A percentile compares a stretch with the other conserved stretches of the same genome.
Evolutionary conservation across 2,113 vertebrate genomes (phyloP).

Genomic region (Eleginops maclovinus): DNA sequence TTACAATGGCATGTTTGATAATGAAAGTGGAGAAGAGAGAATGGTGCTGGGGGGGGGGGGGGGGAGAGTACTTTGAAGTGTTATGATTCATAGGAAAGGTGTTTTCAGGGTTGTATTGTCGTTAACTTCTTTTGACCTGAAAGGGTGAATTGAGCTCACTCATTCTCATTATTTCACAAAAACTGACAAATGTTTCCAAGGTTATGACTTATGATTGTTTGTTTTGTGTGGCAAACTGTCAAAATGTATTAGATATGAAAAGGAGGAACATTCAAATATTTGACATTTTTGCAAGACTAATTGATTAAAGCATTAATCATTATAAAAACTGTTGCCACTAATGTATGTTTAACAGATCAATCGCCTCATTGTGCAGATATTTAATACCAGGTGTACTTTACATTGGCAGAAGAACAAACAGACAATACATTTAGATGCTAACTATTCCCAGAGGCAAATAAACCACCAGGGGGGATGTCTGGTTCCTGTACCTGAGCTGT

Average conservation of each 20-base stretch:
- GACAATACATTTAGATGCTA: background rate
- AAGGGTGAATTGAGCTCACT: conserved; percentile 1
- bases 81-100: conserved; percentile 39
- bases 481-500: conserved; percentile 32
- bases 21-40: conserved; percentile 39
- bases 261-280: background rate
- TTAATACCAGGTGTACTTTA: background rate
- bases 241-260: background rate
- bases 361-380: background rate
- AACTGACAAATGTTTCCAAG: background rate
- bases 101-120: conserved; percentile 14
- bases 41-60: background rate
- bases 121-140: conserved; percentile 23
- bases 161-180: background rate
- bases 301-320: too few relatives aligned
- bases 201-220: background rate
- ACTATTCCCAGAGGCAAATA: conserved; percentile 8
- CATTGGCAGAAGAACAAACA: background rate
- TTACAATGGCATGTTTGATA: conserved; percentile 33
- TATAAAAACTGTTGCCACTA: too few relatives aligned
- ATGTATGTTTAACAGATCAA: too few relatives aligned
- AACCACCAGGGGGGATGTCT: background rate
- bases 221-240: background rate
- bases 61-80: conserved; percentile 47
- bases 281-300: background rate